A percentile compares a stretch with the other conserved stretches of the same genome.
phyloP scores from a whole-genome alignment of 2,888 invertebrate species.

The Agrochola macilenta region DNA sequence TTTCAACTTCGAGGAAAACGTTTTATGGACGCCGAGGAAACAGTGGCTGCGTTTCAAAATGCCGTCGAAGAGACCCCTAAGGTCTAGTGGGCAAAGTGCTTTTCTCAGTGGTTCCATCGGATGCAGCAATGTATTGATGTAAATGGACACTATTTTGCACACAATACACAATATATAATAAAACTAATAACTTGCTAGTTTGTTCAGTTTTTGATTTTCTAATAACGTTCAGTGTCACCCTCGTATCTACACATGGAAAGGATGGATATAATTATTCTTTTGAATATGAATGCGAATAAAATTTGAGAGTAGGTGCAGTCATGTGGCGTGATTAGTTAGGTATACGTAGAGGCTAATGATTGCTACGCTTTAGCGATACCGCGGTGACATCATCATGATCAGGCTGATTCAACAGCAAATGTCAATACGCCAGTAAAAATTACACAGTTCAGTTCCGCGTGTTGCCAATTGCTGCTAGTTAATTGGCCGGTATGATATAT shows the following conservation, averaged over 20 bases:
- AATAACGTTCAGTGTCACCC: no score
- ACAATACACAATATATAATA: no score
- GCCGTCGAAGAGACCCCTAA: no score
- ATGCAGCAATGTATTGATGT: no score
- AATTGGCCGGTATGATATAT: constrained; percentile 63
- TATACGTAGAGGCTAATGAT: constrained; percentile 32
- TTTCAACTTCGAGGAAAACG: no score
- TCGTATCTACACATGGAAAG: neutral
- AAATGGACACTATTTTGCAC: no score
- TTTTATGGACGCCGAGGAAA: no score
- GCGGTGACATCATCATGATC: constrained; percentile 73
- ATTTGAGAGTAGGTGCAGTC: constrained; percentile 4
- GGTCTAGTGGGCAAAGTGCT: no score
- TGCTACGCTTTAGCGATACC: constrained; percentile 67
- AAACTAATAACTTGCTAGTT: no score
- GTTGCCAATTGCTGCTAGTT: constrained; percentile 66
- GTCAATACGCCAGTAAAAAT: constrained; percentile 75
- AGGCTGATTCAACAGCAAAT: constrained; percentile 75
- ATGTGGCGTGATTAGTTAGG: constrained; percentile 8
- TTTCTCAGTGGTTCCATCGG: no score
- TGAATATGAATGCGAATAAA: neutral
- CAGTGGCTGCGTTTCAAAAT: no score
- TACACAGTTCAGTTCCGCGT: constrained; percentile 74
- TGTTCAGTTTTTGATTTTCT: no score
- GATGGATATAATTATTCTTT: constrained; percentile 1